Conservation (phyloP, 1,140 invertebrate genomes). For the Daktulosphaira vitifoliae region DNA sequence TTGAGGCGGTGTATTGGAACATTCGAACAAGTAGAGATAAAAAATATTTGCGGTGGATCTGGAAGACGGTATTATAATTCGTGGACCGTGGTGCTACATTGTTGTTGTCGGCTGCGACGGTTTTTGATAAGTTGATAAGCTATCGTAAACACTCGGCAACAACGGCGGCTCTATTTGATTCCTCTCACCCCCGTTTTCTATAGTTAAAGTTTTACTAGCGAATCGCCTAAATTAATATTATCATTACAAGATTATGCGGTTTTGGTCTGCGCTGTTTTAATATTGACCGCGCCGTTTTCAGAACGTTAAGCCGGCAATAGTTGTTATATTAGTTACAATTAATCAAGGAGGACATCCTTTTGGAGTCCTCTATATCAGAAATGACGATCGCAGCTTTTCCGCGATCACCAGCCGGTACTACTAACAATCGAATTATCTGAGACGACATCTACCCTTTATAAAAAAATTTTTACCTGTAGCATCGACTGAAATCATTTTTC, state of each 20-base stretch:
- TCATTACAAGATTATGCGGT: background rate
- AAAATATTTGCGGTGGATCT: no score
- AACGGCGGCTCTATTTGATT: background rate
- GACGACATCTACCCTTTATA: background rate
- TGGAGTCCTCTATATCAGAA: background rate
- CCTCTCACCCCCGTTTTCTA: background rate
- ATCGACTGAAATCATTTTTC: background rate
- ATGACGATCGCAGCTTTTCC: background rate
- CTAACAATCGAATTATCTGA: background rate
- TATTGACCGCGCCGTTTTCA: background rate
- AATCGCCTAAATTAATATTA: background rate
- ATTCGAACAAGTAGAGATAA: no score
- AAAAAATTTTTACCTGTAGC: no score
- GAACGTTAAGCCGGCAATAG: background rate
- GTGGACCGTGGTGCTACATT: no score
- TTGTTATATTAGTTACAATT: no score
- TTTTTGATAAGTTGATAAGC: constrained; percentile 8
- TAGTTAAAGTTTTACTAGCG: background rate
- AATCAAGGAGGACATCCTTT: no score
- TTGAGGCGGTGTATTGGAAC: no score
- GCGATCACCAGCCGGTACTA: background rate
- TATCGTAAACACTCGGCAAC: constrained; percentile 7
- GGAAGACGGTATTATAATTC: no score
- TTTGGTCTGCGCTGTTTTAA: background rate
- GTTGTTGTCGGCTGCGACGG: background rate